phyloP scores from a whole-genome alignment of 1,140 invertebrate genomes.

The Nephotettix cincticeps region DNA sequence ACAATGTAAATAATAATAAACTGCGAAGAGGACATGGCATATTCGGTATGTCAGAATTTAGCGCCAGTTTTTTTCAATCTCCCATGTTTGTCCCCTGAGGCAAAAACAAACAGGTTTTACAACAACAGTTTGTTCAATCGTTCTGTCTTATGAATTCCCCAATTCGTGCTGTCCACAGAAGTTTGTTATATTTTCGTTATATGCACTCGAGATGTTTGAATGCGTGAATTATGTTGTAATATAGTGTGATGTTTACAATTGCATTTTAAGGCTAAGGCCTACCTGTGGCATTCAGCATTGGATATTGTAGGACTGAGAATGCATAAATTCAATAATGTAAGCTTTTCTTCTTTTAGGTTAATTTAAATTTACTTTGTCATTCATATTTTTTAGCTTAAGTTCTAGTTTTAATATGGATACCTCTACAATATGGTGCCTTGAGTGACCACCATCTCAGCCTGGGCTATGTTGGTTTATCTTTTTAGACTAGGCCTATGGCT shows the following conservation, averaged over 20 bases:
- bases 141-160: constrained; percentile 10
- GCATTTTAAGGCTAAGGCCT: constrained; percentile 16
- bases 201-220: background rate
- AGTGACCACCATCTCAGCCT: no score
- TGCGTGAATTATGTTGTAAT: background rate
- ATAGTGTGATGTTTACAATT: constrained; percentile 5
- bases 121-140: constrained; percentile 20
- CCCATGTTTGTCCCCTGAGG: constrained; percentile 29
- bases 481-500: no score
- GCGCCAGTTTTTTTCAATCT: constrained; percentile 30
- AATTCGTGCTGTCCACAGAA: constrained; percentile 1
- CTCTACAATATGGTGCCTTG: no score
- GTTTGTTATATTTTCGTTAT: background rate
- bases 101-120: constrained; percentile 34
- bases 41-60: constrained; percentile 31
- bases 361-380: no score
- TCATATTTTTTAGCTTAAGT: no score
- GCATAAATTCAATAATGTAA: constrained; percentile 22
- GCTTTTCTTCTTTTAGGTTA: constrained; percentile 21
- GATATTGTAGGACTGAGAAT: constrained; percentile 11
- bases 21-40: constrained; percentile 24
- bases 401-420: no score
- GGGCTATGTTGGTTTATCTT: no score
- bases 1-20: background rate
- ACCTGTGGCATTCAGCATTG: constrained; percentile 17